These are phyloP conservation scores for Tetheella fluctuosa DNA, from an alignment of 2,888 invertebrate species.

Conservation along the genomic window DNA sequence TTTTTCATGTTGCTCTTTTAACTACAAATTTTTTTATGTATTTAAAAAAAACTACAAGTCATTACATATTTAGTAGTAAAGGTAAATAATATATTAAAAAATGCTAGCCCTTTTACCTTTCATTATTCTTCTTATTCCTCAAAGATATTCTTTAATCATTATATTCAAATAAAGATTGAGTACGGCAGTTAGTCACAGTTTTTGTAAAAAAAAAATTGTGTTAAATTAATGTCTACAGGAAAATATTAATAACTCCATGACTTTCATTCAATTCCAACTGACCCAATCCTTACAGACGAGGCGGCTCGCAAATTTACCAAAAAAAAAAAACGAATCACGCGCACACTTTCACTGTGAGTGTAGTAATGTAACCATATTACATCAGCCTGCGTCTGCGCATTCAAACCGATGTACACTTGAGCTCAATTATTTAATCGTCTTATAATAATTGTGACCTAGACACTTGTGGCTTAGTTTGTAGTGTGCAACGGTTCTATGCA, in stretches of 20 bases:
- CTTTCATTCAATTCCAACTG: background rate
- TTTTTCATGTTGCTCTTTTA: too few relatives aligned
- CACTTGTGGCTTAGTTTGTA: slow-evolving; percentile 31
- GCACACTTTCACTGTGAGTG: slow-evolving; percentile 54
- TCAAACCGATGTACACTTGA: slow-evolving; percentile 52
- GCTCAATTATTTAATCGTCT: slow-evolving; percentile 68
- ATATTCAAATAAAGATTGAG: too few relatives aligned
- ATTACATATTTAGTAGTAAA: too few relatives aligned
- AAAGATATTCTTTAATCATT: too few relatives aligned
- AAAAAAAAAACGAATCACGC: slow-evolving; percentile 24
- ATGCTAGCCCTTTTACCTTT: too few relatives aligned
- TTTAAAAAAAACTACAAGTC: too few relatives aligned
- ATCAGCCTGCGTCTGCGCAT: slow-evolving; percentile 41
- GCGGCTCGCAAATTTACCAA: slow-evolving; percentile 31
- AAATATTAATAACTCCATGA: background rate
- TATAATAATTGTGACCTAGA: slow-evolving; percentile 66
- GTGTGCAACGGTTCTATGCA: slow-evolving; percentile 11
- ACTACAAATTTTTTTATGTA: too few relatives aligned
- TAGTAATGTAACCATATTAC: slow-evolving; percentile 43
- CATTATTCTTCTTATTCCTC: too few relatives aligned
- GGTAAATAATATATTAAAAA: too few relatives aligned
- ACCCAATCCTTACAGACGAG: slow-evolving; percentile 10
- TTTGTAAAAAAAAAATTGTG: too few relatives aligned
- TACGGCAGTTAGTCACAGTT: too few relatives aligned
- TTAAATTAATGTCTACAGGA: too few relatives aligned